A percentile compares a stretch with the other conserved stretches of the same genome.
Conservation (phyloP, 2,797 vertebrate species). For the Yasuhikotakia modesta region DNA sequence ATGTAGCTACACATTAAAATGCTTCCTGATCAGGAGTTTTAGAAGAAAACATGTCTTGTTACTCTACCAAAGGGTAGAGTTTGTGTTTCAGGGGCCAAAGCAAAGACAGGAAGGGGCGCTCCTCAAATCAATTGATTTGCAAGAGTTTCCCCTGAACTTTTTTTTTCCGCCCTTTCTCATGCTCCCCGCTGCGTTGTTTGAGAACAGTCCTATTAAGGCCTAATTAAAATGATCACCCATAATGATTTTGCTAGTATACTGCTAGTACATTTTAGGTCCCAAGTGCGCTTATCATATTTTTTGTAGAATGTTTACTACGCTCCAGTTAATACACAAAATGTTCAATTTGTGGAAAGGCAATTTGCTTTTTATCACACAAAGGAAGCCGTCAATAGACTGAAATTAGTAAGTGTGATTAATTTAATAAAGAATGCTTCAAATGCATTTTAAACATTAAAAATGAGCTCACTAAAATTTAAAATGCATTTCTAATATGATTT, state of each 20-base stretch:
- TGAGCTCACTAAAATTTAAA: too few species aligned
- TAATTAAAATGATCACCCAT: neutral
- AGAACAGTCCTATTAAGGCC: neutral
- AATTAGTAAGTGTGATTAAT: too few species aligned
- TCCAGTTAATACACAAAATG: too few species aligned
- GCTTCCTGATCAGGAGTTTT: too few species aligned
- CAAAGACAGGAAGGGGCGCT: neutral
- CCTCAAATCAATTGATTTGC: neutral
- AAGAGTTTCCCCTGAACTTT: neutral
- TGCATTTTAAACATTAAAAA: too few species aligned
- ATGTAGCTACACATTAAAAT: neutral
- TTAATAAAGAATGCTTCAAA: too few species aligned
- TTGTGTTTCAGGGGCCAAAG: neutral
- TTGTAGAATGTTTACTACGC: neutral
- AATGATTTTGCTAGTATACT: neutral
- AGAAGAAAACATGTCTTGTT: neutral
- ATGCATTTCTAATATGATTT: too few species aligned
- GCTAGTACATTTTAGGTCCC: neutral
- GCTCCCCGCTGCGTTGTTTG: neutral
- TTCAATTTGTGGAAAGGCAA: too few species aligned
- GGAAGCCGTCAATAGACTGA: too few species aligned
- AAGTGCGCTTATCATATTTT: neutral
- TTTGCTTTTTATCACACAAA: too few species aligned
- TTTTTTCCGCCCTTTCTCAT: too few species aligned
- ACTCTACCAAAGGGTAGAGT: neutral